Percentiles rank a stretch among this genome's conserved stretches.
Evolutionary conservation across 2,888 invertebrate species (phyloP).

Genomic region (Drosophila mimetica): DNA sequence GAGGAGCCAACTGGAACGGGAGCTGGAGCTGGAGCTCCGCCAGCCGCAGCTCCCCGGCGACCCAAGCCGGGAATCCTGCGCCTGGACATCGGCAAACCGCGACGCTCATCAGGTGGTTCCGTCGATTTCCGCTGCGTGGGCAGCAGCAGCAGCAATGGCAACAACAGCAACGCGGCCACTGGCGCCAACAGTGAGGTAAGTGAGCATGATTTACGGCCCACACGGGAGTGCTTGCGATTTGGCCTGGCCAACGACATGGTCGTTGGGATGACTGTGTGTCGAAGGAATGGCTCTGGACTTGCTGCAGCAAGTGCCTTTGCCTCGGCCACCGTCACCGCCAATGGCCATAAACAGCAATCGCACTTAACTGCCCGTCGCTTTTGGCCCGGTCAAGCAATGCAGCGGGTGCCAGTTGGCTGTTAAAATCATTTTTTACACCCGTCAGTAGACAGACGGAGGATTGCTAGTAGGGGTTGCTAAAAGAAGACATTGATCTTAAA

Average conservation of each 20-base stretch:
- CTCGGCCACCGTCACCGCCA: constrained; percentile 22
- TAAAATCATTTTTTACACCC: constrained; percentile 61
- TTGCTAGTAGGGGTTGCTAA: not conserved
- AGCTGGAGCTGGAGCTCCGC: constrained; percentile 34
- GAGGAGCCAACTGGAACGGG: constrained; percentile 32
- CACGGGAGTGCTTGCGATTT: constrained; percentile 76
- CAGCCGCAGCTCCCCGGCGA: constrained; percentile 58
- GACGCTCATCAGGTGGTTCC: constrained; percentile 85
- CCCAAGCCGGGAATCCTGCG: constrained; percentile 85
- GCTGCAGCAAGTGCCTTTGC: constrained; percentile 9
- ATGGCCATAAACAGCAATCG: constrained; percentile 43
- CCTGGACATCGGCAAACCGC: constrained; percentile 85
- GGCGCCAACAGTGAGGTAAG: constrained; percentile 74
- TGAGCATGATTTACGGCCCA: constrained; percentile 71
- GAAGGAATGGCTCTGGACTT: not conserved
- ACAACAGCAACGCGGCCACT: constrained; percentile 44
- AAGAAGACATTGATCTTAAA: too few relatives aligned
- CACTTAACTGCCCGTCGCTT: constrained; percentile 42
- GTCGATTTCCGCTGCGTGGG: constrained; percentile 84
- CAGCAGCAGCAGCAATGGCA: constrained; percentile 33
- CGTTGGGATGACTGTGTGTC: not conserved
- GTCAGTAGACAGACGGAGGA: not conserved
- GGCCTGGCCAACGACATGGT: constrained; percentile 38
- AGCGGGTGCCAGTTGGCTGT: constrained; percentile 14
- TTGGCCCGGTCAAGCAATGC: constrained; percentile 52